phyloP scores from a whole-genome alignment of 1,140 invertebrate genomes.

The Platorchestia sp. region DNA sequence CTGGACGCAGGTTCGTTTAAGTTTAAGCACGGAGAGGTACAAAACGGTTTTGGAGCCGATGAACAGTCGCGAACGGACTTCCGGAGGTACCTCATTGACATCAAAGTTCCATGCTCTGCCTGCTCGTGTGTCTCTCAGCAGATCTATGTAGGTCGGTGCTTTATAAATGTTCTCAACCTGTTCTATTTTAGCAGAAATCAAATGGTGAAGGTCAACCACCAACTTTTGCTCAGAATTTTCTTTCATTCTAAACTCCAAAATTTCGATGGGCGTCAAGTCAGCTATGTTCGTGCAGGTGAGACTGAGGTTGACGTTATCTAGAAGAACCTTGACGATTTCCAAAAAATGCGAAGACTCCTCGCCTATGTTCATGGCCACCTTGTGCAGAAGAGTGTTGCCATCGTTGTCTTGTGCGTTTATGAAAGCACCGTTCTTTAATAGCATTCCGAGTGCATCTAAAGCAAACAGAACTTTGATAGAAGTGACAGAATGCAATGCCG shows the following conservation, averaged over 20 bases:
- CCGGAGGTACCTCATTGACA: background rate
- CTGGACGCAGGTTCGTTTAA: background rate
- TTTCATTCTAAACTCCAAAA: background rate
- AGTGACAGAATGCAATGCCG: conserved; percentile 12
- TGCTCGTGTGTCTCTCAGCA: background rate
- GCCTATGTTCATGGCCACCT: background rate
- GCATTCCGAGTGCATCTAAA: background rate
- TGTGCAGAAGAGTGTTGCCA: conserved; percentile 15
- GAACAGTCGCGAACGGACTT: background rate
- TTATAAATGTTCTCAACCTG: background rate
- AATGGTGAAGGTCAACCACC: background rate
- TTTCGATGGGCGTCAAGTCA: background rate
- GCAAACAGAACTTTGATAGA: background rate
- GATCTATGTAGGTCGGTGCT: background rate
- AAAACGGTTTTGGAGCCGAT: conserved; percentile 6
- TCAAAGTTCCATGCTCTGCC: background rate
- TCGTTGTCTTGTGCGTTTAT: conserved; percentile 6
- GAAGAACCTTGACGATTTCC: background rate
- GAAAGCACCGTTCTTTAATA: conserved; percentile 8
- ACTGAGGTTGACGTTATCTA: background rate
- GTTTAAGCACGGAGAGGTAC: background rate
- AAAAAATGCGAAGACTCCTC: background rate
- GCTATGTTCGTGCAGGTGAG: background rate
- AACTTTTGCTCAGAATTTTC: background rate
- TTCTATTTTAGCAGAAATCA: background rate